Evolutionary conservation across 2,888 invertebrate species (phyloP).

Genomic region (Orthosia cruda): DNA sequence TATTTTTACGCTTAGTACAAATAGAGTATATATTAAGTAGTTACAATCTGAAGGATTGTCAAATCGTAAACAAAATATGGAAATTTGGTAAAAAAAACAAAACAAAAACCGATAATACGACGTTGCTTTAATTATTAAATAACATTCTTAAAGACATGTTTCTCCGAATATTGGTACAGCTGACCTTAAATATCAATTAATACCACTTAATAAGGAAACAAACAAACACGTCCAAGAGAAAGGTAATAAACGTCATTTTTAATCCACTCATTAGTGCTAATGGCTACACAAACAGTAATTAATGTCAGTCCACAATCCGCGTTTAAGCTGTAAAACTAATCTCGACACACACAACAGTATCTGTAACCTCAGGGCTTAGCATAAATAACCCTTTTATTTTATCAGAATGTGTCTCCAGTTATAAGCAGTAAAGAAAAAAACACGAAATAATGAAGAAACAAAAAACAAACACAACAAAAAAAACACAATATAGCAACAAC

Average conservation of each 20-base stretch:
- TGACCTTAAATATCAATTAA: not conserved
- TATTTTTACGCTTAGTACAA: conserved; percentile 17
- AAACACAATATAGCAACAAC: too few species aligned
- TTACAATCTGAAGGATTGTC: too few species aligned
- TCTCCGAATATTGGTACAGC: too few species aligned
- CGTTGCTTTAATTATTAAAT: too few species aligned
- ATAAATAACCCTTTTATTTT: conserved; percentile 9
- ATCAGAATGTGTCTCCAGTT: not conserved
- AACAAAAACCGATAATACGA: too few species aligned
- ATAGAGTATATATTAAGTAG: too few species aligned
- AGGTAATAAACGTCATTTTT: not conserved
- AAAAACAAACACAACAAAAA: too few species aligned
- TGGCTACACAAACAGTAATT: conserved; percentile 22
- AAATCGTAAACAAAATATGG: too few species aligned
- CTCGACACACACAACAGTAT: conserved; percentile 26
- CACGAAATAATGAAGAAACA: too few species aligned
- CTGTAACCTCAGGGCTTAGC: conserved; percentile 14
- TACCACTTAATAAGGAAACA: not conserved
- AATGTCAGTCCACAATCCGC: conserved; percentile 23
- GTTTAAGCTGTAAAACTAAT: conserved; percentile 27
- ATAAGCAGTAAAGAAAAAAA: not conserved
- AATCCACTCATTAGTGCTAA: conserved; percentile 10
- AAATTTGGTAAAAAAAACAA: too few species aligned
- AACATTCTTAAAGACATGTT: too few species aligned
- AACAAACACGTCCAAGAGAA: conserved; percentile 4